These are phyloP conservation scores for Scaeva pyrastri DNA, from an alignment of 2,888 invertebrate genomes.

Conservation along the genomic window DNA sequence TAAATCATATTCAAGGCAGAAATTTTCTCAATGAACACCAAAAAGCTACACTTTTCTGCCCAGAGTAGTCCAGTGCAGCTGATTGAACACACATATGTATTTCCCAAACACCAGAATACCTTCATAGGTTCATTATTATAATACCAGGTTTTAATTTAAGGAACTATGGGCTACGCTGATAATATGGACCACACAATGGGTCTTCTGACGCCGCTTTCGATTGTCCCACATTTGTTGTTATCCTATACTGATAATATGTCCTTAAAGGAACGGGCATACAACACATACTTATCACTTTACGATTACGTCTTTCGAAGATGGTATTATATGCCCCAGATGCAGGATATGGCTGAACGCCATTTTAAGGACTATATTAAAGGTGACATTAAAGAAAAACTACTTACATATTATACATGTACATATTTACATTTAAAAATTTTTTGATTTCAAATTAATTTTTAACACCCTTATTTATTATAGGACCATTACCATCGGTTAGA, in stretches of 20 bases:
- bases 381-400: conserved; percentile 57
- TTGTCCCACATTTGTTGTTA: conserved; percentile 81
- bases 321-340: conserved; percentile 82
- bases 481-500: conserved; percentile 82
- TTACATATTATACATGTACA: too few relatives aligned
- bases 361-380: conserved; percentile 79
- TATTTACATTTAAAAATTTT: neutral
- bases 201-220: conserved; percentile 82
- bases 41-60: too few relatives aligned
- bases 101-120: too few relatives aligned
- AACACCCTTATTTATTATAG: conserved; percentile 76
- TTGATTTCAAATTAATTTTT: neutral
- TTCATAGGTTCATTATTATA: too few relatives aligned
- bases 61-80: too few relatives aligned
- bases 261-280: conserved; percentile 82
- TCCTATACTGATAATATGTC: conserved; percentile 83
- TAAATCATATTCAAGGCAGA: too few relatives aligned
- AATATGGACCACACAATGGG: conserved; percentile 84
- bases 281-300: conserved; percentile 81
- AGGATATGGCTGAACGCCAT: conserved; percentile 81
- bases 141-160: conserved; percentile 63
- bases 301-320: conserved; percentile 81
- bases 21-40: too few relatives aligned
- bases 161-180: conserved; percentile 83
- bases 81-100: too few relatives aligned